Percentiles rank a stretch among this genome's conserved stretches.
Conservation (phyloP, 2,888 invertebrate species). For the Drosophila kuntzei region DNA sequence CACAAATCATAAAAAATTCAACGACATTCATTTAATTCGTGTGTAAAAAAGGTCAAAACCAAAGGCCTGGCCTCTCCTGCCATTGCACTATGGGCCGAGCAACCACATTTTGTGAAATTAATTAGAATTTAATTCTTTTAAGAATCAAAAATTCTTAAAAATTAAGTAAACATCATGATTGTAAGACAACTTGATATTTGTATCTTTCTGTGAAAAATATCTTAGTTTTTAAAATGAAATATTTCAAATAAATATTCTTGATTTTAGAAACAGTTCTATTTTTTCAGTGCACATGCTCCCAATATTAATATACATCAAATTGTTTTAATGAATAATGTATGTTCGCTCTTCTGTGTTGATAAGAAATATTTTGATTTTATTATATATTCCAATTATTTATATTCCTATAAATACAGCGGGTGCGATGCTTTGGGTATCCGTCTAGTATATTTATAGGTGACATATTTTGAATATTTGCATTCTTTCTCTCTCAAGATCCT, state of each 20-base stretch:
- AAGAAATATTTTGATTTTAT: no score
- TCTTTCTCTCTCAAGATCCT: not conserved
- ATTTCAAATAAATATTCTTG: no score
- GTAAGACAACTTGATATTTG: not conserved
- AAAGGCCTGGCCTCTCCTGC: not conserved
- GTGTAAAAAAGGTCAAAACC: constrained; percentile 38
- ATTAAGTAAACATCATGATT: not conserved
- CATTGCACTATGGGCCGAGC: not conserved
- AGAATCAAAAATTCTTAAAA: not conserved
- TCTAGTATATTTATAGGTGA: not conserved
- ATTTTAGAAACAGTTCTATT: no score
- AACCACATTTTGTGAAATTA: no score
- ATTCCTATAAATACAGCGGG: not conserved
- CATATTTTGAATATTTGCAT: not conserved
- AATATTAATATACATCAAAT: no score
- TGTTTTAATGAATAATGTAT: no score
- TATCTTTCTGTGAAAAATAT: no score
- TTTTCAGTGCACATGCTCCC: no score
- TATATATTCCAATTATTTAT: not conserved
- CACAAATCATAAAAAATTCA: constrained; percentile 72
- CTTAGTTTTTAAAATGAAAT: no score
- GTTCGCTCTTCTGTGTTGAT: no score
- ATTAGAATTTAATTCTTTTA: not conserved
- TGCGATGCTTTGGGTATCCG: not conserved
- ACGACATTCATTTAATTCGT: constrained; percentile 74